phyloP scores from a whole-genome alignment of 2,113 vertebrate genomes.

The Coturnix japonica region DNA sequence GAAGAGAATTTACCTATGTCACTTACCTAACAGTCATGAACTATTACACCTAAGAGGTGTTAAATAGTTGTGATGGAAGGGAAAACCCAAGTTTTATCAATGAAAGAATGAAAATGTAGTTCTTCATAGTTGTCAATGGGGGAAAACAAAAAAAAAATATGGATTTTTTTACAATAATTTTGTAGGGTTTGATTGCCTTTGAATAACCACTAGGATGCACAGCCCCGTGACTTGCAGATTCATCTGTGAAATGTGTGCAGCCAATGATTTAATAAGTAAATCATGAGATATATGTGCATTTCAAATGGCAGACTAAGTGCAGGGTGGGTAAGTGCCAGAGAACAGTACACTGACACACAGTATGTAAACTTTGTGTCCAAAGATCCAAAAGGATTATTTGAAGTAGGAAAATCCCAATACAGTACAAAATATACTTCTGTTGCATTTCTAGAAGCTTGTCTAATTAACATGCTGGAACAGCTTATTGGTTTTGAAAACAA shows the following conservation, averaged over 20 bases:
- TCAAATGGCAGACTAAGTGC: neutral
- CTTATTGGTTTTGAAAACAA: neutral
- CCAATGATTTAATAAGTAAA: neutral
- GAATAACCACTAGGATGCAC: neutral
- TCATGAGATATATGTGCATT: neutral
- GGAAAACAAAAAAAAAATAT: neutral
- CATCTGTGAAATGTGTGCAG: neutral
- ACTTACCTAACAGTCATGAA: neutral
- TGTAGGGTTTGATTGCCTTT: neutral
- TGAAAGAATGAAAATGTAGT: neutral
- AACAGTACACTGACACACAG: neutral
- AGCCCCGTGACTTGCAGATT: neutral
- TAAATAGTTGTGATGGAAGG: neutral
- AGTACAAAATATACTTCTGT: neutral
- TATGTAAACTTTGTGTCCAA: neutral
- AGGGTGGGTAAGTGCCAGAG: neutral
- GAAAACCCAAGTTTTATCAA: neutral
- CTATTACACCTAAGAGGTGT: neutral
- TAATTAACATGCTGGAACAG: constrained; percentile 14
- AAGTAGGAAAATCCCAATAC: neutral
- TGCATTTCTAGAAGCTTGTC: neutral
- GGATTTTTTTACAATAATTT: neutral
- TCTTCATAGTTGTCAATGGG: neutral
- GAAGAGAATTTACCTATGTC: neutral
- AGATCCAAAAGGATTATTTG: neutral